These are phyloP conservation scores for Agrotis ipsilon DNA, from an alignment of 2,888 invertebrate genomes.

Conservation along the genomic window DNA sequence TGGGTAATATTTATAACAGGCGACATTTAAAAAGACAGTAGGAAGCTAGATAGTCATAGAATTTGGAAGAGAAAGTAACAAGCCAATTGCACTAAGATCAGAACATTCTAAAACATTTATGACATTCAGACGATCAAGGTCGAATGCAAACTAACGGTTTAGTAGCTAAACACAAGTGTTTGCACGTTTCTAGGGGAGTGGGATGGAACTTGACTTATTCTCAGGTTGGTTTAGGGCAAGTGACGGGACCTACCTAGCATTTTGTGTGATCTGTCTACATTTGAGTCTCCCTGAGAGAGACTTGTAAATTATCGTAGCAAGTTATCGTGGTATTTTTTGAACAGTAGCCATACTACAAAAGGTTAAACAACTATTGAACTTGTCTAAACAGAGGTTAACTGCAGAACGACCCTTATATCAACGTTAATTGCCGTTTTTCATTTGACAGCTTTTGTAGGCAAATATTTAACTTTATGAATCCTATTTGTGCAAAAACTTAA, in stretches of 20 bases:
- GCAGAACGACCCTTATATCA: too few species aligned
- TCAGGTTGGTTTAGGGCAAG: too few species aligned
- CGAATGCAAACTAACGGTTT: constrained; percentile 55
- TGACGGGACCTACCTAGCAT: too few species aligned
- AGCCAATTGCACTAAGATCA: constrained; percentile 66
- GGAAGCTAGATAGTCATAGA: constrained; percentile 64
- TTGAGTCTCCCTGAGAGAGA: not conserved
- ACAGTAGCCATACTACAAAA: not conserved
- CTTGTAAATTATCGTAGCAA: too few species aligned
- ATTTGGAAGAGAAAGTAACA: constrained; percentile 64
- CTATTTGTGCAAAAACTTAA: too few species aligned
- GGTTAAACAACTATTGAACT: too few species aligned
- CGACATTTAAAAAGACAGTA: constrained; percentile 42
- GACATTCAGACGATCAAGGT: constrained; percentile 43
- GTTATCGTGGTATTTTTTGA: not conserved
- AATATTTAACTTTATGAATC: too few species aligned
- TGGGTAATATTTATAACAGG: constrained; percentile 29
- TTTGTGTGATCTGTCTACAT: not conserved
- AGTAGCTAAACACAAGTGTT: constrained; percentile 54
- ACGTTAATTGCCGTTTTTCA: too few species aligned
- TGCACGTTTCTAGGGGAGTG: constrained; percentile 21
- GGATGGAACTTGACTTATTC: constrained; percentile 43
- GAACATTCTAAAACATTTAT: constrained; percentile 47
- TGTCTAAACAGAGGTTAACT: too few species aligned
- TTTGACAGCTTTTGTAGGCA: too few species aligned